phyloP scores from a whole-genome alignment of 2,797 vertebrate genomes.

The Myioborus melanocephalus region DNA sequence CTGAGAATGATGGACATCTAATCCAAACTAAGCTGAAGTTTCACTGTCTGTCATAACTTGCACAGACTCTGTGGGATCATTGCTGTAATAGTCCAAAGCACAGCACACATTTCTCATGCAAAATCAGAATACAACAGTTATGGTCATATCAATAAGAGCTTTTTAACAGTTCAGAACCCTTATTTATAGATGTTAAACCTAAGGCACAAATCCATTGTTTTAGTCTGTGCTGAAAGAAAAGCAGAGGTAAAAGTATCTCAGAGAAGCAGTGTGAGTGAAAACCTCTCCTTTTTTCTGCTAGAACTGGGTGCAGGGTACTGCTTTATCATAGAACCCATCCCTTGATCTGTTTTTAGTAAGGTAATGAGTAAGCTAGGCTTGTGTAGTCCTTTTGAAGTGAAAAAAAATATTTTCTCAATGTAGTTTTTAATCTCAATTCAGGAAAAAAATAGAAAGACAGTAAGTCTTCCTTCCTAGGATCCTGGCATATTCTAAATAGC shows the following conservation, averaged over 20 bases:
- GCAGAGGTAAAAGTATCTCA: not conserved
- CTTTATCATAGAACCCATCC: not conserved
- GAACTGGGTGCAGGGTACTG: not conserved
- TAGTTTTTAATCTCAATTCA: not conserved
- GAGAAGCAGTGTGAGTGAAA: not conserved
- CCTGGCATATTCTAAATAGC: not conserved
- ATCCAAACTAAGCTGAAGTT: not conserved
- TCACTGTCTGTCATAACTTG: not conserved
- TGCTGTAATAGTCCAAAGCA: not conserved
- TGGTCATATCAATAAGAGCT: not conserved
- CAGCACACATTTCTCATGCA: not conserved
- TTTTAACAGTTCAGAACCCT: not conserved
- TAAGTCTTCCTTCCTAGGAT: not conserved
- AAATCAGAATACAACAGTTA: not conserved
- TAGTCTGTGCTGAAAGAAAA: not conserved
- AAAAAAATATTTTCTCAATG: not conserved
- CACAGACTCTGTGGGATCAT: not conserved
- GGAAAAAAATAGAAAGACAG: not conserved
- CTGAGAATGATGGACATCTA: not conserved
- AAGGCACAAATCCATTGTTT: not conserved
- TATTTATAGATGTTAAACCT: not conserved
- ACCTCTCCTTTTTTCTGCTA: not conserved
- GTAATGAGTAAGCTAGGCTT: not conserved
- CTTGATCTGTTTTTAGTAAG: not conserved
- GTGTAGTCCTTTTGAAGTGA: not conserved